Conservation (phyloP, 2,888 invertebrate genomes). For the Spicauda simplicius region DNA sequence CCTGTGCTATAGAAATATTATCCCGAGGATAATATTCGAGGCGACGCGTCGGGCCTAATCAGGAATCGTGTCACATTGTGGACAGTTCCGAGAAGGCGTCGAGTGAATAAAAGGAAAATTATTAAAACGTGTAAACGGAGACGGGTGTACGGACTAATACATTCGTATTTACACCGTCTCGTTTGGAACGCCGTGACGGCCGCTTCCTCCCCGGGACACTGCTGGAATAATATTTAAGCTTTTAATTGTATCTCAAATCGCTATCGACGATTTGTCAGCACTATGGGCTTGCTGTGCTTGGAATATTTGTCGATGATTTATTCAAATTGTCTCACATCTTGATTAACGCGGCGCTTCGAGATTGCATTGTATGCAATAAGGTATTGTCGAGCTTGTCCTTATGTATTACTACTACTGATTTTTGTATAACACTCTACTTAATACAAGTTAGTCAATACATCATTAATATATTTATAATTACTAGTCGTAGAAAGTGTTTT, state of each 20-base stretch:
- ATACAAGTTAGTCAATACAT: no score
- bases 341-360: conserved; percentile 18
- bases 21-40: conserved; percentile 49
- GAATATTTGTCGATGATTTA: conserved; percentile 33
- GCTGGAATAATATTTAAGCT: conserved; percentile 58
- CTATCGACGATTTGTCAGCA: conserved; percentile 36
- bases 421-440: no score
- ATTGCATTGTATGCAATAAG: conserved; percentile 33
- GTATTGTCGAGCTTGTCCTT: not conserved
- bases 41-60: conserved; percentile 65
- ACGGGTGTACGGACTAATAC: conserved; percentile 57
- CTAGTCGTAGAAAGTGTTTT: no score
- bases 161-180: conserved; percentile 78
- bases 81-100: conserved; percentile 65
- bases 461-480: no score
- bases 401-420: no score
- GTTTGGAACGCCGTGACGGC: conserved; percentile 70
- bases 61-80: conserved; percentile 64
- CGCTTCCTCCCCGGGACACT: conserved; percentile 72
- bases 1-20: conserved; percentile 43
- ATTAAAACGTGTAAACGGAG: conserved; percentile 68
- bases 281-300: conserved; percentile 18
- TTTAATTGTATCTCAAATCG: conserved; percentile 37
- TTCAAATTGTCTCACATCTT: conserved; percentile 34
- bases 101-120: conserved; percentile 70